Evolutionary conservation across 2,113 vertebrate species (phyloP), one percentile per base, ranked within the genome.

Genomic region (western clawed frog (Xenopus tropicalis)): DNA sequence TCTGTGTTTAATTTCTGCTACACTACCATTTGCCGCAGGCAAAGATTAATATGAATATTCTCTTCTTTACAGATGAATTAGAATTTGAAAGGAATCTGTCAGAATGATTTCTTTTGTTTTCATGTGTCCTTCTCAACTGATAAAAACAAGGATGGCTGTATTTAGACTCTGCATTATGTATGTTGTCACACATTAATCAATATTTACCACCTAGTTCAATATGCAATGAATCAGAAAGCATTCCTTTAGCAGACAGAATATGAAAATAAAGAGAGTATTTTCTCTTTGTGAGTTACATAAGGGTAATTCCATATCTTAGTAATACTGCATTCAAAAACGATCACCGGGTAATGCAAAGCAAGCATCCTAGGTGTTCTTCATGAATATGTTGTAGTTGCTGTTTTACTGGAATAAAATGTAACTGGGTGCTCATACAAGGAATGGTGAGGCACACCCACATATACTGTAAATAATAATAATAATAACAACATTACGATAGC

Each of bases 1-100:
- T 66, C 20, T 66, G 64, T 66, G 42, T 46, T 66, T 66, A 66
- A 66, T 66, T 46, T 66, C 64, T 66, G 64, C 64, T 66, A 48
- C 44, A 66, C 64, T 66, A 23, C 64, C 3, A 20, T 66, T 24
- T 66, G 64, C 64, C 64, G 46, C 48, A 14, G 64, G 64, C 64
- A 66, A 51, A 46, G 64, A 66, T 66, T 66, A 66, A 48, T 66
- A 48, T 66, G 64, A 66, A 66, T 66, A 66, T 66, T 66, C 64
- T 20, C 64, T 22, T 66, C 64, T 66, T 66, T 66, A 66, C 64
- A 66, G 64, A 66, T 66, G 64, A 66, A 66, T 66, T 66, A 51
- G 64, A 66, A 66, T 66, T 48, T 48, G 64, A 66, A 66, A 48
- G 44, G 43, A 66, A 66, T 48, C 44, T 66, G 64, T 48, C 64